Conservation (phyloP, 2,888 invertebrate species). For the Gortyna flavago region DNA sequence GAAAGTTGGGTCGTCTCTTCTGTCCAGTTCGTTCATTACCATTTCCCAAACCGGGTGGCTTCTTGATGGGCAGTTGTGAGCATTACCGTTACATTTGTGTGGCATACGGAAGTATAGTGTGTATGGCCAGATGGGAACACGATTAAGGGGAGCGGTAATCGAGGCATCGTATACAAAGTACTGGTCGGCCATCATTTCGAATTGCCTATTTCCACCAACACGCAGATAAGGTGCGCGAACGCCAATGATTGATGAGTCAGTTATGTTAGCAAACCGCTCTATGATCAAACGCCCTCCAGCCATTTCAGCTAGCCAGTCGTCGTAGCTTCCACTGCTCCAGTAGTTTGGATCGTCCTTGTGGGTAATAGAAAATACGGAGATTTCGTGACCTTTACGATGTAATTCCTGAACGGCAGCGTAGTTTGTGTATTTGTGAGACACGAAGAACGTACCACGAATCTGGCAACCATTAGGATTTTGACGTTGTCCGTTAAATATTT, state of each 20-base stretch:
- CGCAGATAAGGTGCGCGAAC: slow-evolving; percentile 96
- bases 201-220: slow-evolving; percentile 98
- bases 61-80: slow-evolving; percentile 97
- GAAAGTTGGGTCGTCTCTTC: slow-evolving; percentile 97
- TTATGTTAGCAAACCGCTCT: slow-evolving; percentile 97
- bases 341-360: slow-evolving; percentile 98
- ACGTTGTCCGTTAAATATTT: slow-evolving; percentile 95
- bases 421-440: slow-evolving; percentile 97
- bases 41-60: slow-evolving; percentile 99
- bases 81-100: slow-evolving; percentile 98
- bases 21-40: slow-evolving; percentile 98
- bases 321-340: slow-evolving; percentile 96
- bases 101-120: slow-evolving; percentile 99
- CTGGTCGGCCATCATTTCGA: slow-evolving; percentile 99
- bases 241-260: slow-evolving; percentile 97
- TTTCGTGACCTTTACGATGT: slow-evolving; percentile 97
- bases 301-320: slow-evolving; percentile 98
- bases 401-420: slow-evolving; percentile 97
- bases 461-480: slow-evolving; percentile 97
- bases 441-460: slow-evolving; percentile 97
- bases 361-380: slow-evolving; percentile 97
- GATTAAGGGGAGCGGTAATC: slow-evolving; percentile 96
- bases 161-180: slow-evolving; percentile 98
- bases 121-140: slow-evolving; percentile 99
- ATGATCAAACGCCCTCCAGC: slow-evolving; percentile 96